Evolutionary conservation across 2,797 vertebrate genomes (phyloP).

Genomic region (Erethizon dorsatum): DNA sequence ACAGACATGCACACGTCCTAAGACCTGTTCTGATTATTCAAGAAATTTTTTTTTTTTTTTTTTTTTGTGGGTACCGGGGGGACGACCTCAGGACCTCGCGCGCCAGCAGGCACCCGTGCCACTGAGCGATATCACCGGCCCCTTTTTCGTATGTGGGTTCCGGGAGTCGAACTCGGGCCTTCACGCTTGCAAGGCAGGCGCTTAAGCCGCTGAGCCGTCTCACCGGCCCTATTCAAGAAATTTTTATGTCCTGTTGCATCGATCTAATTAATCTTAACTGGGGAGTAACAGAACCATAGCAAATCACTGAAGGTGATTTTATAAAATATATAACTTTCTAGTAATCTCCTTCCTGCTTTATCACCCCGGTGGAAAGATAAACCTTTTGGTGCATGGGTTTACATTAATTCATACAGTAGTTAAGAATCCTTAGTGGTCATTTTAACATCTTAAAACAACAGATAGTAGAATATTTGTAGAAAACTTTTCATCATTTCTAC

Average conservation of each 20-base stretch:
- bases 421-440: not conserved
- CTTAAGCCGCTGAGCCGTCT: too few species aligned
- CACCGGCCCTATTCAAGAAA: not conserved
- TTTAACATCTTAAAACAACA: not conserved
- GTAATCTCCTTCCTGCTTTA: not conserved
- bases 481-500: not conserved
- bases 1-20: not conserved
- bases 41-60: not conserved
- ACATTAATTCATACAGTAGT: not conserved
- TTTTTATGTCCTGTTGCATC: not conserved
- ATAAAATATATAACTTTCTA: not conserved
- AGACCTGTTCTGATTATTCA: not conserved
- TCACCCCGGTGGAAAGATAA: not conserved
- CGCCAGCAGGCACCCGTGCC: too few species aligned
- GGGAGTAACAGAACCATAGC: rapidly evolving
- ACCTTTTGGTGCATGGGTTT: not conserved
- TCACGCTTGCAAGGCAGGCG: too few species aligned
- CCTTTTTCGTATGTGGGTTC: too few species aligned
- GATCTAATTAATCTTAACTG: not conserved
- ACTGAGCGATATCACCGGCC: too few species aligned
- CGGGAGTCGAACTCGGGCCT: too few species aligned
- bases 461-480: not conserved
- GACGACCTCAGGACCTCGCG: too few species aligned
- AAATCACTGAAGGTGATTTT: not conserved
- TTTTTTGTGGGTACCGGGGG: too few species aligned